Conservation (phyloP, 2,113 vertebrate genomes). For the Sinocyclocheilus anshuiensis region DNA sequence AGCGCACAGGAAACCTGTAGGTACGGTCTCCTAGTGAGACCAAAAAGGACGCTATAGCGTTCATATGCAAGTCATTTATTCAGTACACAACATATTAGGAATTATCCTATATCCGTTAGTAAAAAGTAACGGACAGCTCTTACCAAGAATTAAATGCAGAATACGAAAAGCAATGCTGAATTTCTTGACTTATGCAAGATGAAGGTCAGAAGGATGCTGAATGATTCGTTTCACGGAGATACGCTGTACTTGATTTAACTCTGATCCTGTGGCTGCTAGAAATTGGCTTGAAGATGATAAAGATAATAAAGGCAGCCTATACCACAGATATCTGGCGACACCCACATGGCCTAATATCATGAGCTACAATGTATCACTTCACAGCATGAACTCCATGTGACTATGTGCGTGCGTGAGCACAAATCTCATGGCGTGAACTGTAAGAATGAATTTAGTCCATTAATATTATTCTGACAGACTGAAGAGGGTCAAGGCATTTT, state of each 20-base stretch:
- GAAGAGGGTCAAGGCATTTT: background rate
- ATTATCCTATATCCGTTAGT: background rate
- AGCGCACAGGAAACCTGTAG: background rate
- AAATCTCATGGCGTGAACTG: background rate
- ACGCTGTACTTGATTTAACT: background rate
- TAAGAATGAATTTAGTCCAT: background rate
- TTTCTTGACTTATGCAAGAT: background rate
- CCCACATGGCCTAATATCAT: background rate
- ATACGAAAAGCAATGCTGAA: background rate
- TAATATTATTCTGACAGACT: background rate
- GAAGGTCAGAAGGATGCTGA: constrained; percentile 18
- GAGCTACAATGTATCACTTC: background rate
- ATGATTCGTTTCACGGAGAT: background rate
- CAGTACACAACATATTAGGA: background rate
- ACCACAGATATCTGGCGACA: background rate
- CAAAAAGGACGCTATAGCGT: background rate
- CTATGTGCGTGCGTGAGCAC: background rate
- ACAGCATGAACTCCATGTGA: background rate
- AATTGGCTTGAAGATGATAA: background rate
- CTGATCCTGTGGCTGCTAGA: background rate
- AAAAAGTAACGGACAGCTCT: background rate
- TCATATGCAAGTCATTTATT: background rate
- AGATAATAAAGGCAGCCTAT: background rate
- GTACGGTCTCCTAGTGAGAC: constrained; percentile 3
- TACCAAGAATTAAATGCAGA: background rate